Conservation (phyloP, 2,113 vertebrate genomes). For the Polypterus bichir region DNA sequence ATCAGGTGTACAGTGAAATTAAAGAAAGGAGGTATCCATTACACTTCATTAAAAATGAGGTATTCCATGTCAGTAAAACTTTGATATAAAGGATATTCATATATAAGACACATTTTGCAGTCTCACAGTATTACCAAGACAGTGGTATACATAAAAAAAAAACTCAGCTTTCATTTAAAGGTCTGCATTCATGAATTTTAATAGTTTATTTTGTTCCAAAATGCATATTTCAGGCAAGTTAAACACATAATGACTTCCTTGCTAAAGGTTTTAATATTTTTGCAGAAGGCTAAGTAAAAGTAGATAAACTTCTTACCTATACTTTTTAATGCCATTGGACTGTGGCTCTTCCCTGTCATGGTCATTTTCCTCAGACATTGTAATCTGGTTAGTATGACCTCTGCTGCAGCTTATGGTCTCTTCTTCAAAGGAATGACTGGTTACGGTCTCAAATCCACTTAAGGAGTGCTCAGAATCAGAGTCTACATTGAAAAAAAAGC, state of each 20-base stretch:
- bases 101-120: too few species aligned
- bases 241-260: too few species aligned
- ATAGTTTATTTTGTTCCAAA: too few species aligned
- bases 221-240: too few species aligned
- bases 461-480: constrained; percentile 77
- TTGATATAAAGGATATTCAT: too few species aligned
- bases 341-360: constrained; percentile 55
- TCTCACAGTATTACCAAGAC: too few species aligned
- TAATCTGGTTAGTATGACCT: constrained; percentile 35
- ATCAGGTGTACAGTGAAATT: constrained; percentile 25
- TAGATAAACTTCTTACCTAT: constrained; percentile 31
- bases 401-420: constrained; percentile 50
- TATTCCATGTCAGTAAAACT: too few species aligned
- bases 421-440: constrained; percentile 56
- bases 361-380: constrained; percentile 62
- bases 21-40: constrained; percentile 40
- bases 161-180: too few species aligned
- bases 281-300: too few species aligned
- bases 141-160: too few species aligned
- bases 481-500: constrained; percentile 50
- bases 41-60: constrained; percentile 35
- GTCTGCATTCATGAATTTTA: too few species aligned
- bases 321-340: constrained; percentile 72
- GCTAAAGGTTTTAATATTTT: too few species aligned
- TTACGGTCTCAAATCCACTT: constrained; percentile 73